Evolutionary conservation across 2,888 invertebrate genomes (phyloP), one percentile per base, ranked within the genome.

Genomic region (Perizoma flavofasciatum): DNA sequence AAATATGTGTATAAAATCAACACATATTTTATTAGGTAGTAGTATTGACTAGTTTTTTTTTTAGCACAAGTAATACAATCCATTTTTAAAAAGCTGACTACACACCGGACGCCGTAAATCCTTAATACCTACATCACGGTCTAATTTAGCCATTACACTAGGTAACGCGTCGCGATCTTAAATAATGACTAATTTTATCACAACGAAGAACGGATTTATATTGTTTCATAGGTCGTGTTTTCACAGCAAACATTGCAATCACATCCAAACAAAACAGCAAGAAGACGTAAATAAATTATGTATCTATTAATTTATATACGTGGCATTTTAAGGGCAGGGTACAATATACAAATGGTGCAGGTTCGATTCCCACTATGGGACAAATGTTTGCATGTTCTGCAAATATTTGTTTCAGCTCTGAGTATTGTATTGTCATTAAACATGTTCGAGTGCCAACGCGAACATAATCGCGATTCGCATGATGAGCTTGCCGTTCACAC

Each of bases 171-270:
- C 37, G 46, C 45, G 45, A 8, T 54, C 55, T 48, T 58, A 61
- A 61, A 59, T 56, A 59, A 61, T 66, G 57, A 68, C 61, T 68
- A 63, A 66, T 57, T 49, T 57, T 58, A 67, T 63, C 58, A 33
- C 34, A 45, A 39, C 45, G 34, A 6, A 50, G 58, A 59, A 49
- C 59, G 56, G 50, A 63, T 69, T 61, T 69, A 70, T 69, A 67
- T 65, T 43, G 45, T 61, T 63, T 55, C 59, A 48, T 57, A 47
- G 6, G 22, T 22, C 22, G 22, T 73, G 71, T 75, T 69, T 59
- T 72, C 69, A 60, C 10, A 66, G 61, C 69, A 75, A 73, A 73
- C 67, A 71, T 40, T 58, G 22, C 22, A 22, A 22, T 22, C 22
- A 22, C 22, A 22, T 22, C 22, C 22, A 22, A 22, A 22, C 22